Percentiles rank a stretch among this genome's conserved stretches.
Conservation (phyloP, 2,797 vertebrate genomes). For the Thripadectes ignobilis region DNA sequence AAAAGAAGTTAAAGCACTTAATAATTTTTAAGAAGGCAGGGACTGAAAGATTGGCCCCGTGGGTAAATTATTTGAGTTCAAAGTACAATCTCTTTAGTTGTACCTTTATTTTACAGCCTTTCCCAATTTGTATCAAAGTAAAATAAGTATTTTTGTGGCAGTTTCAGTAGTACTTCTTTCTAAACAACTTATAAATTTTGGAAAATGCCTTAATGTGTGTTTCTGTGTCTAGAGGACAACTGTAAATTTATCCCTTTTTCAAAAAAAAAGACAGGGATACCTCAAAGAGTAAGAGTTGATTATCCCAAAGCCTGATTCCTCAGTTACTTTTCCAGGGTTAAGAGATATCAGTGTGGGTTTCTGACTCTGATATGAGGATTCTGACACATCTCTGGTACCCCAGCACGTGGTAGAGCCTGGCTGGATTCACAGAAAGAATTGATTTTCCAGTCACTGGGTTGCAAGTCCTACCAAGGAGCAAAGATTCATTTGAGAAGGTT, state of each 20-base stretch:
- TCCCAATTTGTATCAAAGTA: neutral
- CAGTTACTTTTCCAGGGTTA: neutral
- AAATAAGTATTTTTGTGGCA: neutral
- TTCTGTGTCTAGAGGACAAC: neutral
- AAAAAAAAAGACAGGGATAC: neutral
- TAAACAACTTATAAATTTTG: neutral
- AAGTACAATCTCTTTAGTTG: neutral
- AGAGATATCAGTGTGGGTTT: neutral
- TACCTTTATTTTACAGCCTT: neutral
- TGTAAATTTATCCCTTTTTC: neutral
- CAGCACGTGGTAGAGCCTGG: neutral
- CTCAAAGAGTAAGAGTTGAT: rapidly evolving
- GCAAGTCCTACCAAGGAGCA: neutral
- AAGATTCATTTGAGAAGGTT: neutral
- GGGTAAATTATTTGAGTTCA: neutral
- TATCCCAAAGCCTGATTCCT: neutral
- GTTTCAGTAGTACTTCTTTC: neutral
- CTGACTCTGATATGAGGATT: neutral
- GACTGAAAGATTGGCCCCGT: rapidly evolving
- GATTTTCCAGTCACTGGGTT: neutral
- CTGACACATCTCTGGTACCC: neutral
- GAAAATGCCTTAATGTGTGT: neutral
- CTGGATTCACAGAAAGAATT: neutral
- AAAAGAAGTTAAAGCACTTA: neutral
- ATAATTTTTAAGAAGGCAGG: neutral